Evolutionary conservation across 2,888 invertebrate genomes (phyloP).

Genomic region (Diachrysia chrysitis): DNA sequence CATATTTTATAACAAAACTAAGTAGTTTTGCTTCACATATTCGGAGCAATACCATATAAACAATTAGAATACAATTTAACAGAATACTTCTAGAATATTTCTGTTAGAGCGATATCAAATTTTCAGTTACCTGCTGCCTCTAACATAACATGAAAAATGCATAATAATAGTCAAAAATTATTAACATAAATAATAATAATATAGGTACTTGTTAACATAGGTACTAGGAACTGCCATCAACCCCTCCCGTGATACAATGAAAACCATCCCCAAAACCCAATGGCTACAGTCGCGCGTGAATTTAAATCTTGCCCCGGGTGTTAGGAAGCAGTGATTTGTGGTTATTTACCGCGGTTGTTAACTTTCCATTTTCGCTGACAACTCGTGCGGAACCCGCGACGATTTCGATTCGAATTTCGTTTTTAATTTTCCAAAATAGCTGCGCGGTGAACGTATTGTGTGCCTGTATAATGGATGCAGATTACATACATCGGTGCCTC

Average conservation of each 20-base stretch:
- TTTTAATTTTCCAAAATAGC: slow-evolving; percentile 85
- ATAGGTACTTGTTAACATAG: too few species aligned
- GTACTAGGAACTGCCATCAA: too few species aligned
- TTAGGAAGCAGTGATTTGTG: slow-evolving; percentile 88
- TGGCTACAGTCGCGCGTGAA: slow-evolving; percentile 81
- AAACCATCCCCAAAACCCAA: slow-evolving; percentile 65
- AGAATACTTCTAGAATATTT: too few species aligned
- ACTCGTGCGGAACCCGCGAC: slow-evolving; percentile 84
- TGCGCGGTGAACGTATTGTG: slow-evolving; percentile 63
- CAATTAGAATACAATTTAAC: too few species aligned
- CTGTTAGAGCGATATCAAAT: too few species aligned
- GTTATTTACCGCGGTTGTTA: slow-evolving; percentile 88
- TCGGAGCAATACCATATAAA: too few species aligned
- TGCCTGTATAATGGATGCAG: slow-evolving; percentile 62
- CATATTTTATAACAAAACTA: too few species aligned
- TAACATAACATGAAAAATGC: not conserved
- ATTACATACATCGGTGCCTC: slow-evolving; percentile 61
- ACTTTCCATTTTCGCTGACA: slow-evolving; percentile 83
- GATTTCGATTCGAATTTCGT: slow-evolving; percentile 82
- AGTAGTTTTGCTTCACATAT: too few species aligned
- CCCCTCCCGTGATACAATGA: slow-evolving; percentile 33
- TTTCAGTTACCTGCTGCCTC: not conserved
- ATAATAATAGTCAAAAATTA: too few species aligned
- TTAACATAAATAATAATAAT: too few species aligned
- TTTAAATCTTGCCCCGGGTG: slow-evolving; percentile 87